Base-by-base conservation (phyloP, 2,797 vertebrate genomes). In the Diglossa cyanea region DNA sequence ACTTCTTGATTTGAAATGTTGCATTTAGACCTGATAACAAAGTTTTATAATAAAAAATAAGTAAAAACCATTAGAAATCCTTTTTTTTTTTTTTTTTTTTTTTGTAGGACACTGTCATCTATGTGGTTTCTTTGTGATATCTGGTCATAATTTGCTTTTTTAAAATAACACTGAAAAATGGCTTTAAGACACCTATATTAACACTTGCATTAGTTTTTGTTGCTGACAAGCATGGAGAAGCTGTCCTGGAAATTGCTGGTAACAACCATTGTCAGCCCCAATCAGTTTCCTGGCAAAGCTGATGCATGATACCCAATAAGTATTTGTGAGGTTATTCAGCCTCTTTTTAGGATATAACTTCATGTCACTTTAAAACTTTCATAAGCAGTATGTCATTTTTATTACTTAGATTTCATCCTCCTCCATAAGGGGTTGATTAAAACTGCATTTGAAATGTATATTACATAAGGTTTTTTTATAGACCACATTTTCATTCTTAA, bases 401-500 rank as follows among this genome's bases (percentile, higher is more conserved):
- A 94, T 89, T 94, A 66, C 86, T 93, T 80, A 80, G 53, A 54
- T 91, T 92, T 95, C 94, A 92, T 67, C 77, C 48, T 94, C 65
- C 54, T 92, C 88, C 68, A 87, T 94, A 78, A 93, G 65, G 58
- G 68, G 60, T 88, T 92, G 88, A 95, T 94, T 93, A 96, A 97
- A 88, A 66, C 63, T 90, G 87, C 60, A 88, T 94, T 95, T 88
- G 75, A 95, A 96, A 94, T 95, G 66, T 96, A 86, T 94, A 91
- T 94, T 74, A 81, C 77, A 91, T 62, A 74, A 70, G 58, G 31
- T 5, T 54, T 90, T 94, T 95, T 81, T 91, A 83, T 80, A 92
- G 48, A 82, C 18, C 42, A 61, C 35, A 72, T 87, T 94, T 94
- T 94, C 62, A 88, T 96, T 96, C 86, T 95, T 95, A 93, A 88